These are phyloP conservation scores for Bruchidius siliquastri DNA, from an alignment of 2,888 invertebrate species.

Conservation along the genomic window DNA sequence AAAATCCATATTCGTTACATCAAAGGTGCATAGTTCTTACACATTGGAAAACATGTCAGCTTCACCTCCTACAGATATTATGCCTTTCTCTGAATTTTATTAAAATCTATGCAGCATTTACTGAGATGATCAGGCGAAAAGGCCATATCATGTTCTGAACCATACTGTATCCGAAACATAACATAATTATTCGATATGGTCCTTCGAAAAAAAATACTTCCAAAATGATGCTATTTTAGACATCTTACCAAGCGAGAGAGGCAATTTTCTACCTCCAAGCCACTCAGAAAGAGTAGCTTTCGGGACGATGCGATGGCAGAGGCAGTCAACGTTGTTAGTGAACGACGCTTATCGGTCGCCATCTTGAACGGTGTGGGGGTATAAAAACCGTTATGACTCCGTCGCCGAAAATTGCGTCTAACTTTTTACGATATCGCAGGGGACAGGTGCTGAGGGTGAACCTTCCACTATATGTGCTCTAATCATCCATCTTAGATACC, in stretches of 20 bases:
- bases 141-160: no score
- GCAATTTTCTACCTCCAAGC: background rate
- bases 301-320: background rate
- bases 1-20: no score
- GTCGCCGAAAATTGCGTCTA: background rate
- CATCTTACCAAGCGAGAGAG: background rate
- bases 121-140: no score
- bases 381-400: background rate
- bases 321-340: background rate
- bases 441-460: background rate
- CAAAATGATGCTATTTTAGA: no score
- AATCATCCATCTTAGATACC: background rate
- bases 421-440: background rate
- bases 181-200: no score
- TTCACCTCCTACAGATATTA: no score
- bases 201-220: no score
- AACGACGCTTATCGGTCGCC: background rate
- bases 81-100: no score
- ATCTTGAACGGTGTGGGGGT: background rate
- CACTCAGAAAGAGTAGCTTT: background rate
- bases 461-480: background rate
- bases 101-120: no score
- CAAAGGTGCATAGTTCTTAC: no score
- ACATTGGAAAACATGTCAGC: no score
- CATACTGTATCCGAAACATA: no score